A percentile compares a stretch with the other conserved stretches of the same genome.
phyloP scores from a whole-genome alignment of 2,113 vertebrate species.

The Zootoca vivipara region DNA sequence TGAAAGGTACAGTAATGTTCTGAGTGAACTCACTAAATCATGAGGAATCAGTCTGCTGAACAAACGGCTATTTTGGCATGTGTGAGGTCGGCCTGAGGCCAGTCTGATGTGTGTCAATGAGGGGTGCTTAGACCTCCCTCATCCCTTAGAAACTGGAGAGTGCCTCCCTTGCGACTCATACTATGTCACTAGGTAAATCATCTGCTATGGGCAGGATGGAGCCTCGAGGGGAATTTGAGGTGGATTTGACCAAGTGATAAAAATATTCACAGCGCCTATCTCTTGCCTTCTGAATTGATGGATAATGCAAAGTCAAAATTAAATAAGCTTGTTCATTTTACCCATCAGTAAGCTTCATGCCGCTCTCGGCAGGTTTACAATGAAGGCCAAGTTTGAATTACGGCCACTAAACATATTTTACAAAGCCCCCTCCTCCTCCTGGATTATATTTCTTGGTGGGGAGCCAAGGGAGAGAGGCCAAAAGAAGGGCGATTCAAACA shows the following conservation, averaged over 20 bases:
- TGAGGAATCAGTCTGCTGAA: conserved; percentile 10
- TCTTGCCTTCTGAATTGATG: neutral
- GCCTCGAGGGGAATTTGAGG: neutral
- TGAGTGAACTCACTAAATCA: neutral
- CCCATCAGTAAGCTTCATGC: neutral
- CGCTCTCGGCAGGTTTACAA: neutral
- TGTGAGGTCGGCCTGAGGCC: neutral
- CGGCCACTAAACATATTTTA: neutral
- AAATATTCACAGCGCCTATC: neutral
- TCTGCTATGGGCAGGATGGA: neutral
- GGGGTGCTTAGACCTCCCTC: neutral
- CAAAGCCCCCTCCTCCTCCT: neutral
- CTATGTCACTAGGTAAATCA: neutral
- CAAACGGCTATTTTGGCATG: conserved; percentile 10
- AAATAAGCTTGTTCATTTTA: conserved; percentile 2
- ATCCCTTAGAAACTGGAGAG: neutral
- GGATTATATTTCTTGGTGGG: neutral
- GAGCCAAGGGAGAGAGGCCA: neutral
- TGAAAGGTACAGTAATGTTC: conserved; percentile 4
- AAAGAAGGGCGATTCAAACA: neutral
- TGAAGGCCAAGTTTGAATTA: neutral
- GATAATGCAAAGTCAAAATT: neutral
- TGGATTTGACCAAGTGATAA: neutral
- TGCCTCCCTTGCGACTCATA: neutral
- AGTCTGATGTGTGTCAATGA: neutral